These are phyloP conservation scores for Crepidodera aurea DNA, from an alignment of 2,888 invertebrate genomes.

Conservation along the genomic window DNA sequence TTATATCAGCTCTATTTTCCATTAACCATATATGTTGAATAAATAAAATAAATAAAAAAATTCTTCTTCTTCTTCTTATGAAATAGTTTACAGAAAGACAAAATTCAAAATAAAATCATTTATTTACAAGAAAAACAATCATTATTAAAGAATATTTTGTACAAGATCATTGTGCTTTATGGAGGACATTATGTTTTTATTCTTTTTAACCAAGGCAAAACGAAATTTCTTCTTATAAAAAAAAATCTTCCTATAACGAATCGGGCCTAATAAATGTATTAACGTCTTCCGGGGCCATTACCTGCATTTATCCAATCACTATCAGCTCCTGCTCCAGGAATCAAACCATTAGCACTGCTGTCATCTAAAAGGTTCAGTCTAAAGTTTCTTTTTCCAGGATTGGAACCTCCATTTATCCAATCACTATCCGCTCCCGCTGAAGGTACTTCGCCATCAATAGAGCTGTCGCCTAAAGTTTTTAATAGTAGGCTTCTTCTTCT, in stretches of 20 bases:
- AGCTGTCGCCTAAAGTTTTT: neutral
- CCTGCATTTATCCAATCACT: slow-evolving; percentile 42
- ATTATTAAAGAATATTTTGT: neutral
- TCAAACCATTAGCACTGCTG: slow-evolving; percentile 63
- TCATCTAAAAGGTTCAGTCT: slow-evolving; percentile 65
- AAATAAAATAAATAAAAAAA: no score
- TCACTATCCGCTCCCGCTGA: neutral
- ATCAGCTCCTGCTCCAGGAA: slow-evolving; percentile 61
- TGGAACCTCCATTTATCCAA: slow-evolving; percentile 31
- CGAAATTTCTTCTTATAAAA: no score
- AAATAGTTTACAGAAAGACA: neutral
- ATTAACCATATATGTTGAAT: neutral
- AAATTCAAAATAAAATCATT: neutral
- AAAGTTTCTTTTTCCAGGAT: slow-evolving; percentile 42
- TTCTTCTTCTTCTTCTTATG: neutral
- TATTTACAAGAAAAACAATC: neutral
- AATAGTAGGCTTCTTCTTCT: slow-evolving; percentile 16
- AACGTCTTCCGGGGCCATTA: slow-evolving; percentile 36
- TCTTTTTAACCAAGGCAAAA: no score
- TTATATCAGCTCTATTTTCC: no score
- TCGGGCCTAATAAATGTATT: no score
- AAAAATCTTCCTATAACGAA: no score
- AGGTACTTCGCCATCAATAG: slow-evolving; percentile 33
- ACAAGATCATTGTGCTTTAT: neutral
- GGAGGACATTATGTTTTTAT: neutral